Evolutionary conservation across 2,888 invertebrate genomes (phyloP).

Genomic region (Eupithecia vulgata): DNA sequence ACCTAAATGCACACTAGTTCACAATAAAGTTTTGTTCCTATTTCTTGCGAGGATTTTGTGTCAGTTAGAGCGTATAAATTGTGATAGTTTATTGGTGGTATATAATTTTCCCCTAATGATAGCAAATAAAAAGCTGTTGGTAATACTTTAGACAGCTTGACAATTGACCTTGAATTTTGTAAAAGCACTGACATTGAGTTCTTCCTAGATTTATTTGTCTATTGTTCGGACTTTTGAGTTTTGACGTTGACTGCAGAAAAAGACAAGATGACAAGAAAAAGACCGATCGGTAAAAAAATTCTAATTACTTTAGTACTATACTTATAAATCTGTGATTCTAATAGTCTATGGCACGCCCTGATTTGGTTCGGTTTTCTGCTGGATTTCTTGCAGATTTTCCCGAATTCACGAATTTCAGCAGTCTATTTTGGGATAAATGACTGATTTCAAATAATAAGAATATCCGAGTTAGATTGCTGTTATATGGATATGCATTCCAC

Average conservation of each 20-base stretch:
- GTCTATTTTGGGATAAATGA: conserved; percentile 81
- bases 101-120: too few relatives aligned
- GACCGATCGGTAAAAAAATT: not conserved
- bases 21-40: too few relatives aligned
- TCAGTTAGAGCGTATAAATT: too few relatives aligned
- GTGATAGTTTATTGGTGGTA: too few relatives aligned
- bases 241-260: not conserved
- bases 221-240: not conserved
- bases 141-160: too few relatives aligned
- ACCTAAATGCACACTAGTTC: too few relatives aligned
- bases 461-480: conserved; percentile 54
- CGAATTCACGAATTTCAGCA: conserved; percentile 69
- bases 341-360: conserved; percentile 29
- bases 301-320: too few relatives aligned
- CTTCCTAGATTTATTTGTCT: not conserved
- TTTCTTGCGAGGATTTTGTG: too few relatives aligned
- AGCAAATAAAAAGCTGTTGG: too few relatives aligned
- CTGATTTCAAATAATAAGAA: conserved; percentile 69
- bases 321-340: too few relatives aligned
- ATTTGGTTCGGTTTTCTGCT: conserved; percentile 51
- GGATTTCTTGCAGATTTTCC: conserved; percentile 66
- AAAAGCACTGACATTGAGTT: not conserved
- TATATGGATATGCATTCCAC: conserved; percentile 58
- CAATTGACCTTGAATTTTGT: not conserved
- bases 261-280: not conserved